phyloP scores from a whole-genome alignment of 1,140 invertebrate species.

The Latrodectus geometricus region DNA sequence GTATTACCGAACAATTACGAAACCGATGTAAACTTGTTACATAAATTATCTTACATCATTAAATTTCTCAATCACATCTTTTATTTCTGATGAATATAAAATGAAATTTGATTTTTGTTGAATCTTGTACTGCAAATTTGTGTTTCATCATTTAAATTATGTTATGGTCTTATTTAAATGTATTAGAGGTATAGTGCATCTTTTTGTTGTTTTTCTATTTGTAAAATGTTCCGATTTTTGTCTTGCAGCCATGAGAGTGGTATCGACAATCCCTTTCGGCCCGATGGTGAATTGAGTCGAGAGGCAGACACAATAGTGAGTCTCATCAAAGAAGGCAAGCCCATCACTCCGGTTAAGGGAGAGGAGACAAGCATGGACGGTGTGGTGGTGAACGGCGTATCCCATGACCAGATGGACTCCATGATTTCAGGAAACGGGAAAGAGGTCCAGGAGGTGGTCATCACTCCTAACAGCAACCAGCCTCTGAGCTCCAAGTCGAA shows the following conservation, averaged over 20 bases:
- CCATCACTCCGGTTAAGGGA: slow-evolving; percentile 74
- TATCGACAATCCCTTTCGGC: slow-evolving; percentile 97
- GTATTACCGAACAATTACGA: too few relatives aligned
- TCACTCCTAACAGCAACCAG: background rate
- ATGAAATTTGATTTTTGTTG: too few relatives aligned
- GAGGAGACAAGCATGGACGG: slow-evolving; percentile 63
- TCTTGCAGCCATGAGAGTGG: slow-evolving; percentile 89
- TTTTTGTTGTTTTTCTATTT: background rate
- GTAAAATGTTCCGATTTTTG: slow-evolving; percentile 64
- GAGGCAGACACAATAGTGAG: slow-evolving; percentile 97
- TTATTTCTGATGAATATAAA: too few relatives aligned
- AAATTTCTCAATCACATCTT: too few relatives aligned
- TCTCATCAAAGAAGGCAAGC: slow-evolving; percentile 89
- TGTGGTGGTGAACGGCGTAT: slow-evolving; percentile 10
- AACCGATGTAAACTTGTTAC: too few relatives aligned
- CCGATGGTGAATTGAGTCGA: slow-evolving; percentile 91
- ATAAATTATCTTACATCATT: too few relatives aligned
- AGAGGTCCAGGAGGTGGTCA: slow-evolving; percentile 8
- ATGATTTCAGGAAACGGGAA: slow-evolving; percentile 63
- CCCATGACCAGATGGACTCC: slow-evolving; percentile 14
- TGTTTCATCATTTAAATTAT: too few relatives aligned
- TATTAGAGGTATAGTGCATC: background rate
- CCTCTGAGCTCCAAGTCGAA: slow-evolving; percentile 11
- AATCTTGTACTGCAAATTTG: too few relatives aligned
- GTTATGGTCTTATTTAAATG: too few relatives aligned